phyloP scores from a whole-genome alignment of 1,140 invertebrate species.

The Drosophila auraria region DNA sequence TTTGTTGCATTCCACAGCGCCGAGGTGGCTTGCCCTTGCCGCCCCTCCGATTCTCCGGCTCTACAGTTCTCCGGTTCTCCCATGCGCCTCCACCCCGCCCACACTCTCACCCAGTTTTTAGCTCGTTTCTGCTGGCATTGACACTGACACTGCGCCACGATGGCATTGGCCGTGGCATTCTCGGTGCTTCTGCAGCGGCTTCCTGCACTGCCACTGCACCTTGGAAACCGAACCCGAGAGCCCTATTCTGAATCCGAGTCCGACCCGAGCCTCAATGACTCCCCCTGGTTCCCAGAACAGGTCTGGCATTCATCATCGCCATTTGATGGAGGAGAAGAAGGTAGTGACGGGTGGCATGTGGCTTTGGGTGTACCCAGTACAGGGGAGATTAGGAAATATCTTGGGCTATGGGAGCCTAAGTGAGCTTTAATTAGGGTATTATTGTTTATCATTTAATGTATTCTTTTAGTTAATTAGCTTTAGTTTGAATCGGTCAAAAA shows the following conservation, averaged over 20 bases:
- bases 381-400: neutral
- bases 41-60: neutral
- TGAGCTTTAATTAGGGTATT: neutral
- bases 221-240: neutral
- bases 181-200: slow-evolving; percentile 48
- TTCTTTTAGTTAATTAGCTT: neutral
- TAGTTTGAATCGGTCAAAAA: no score
- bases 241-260: neutral
- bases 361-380: slow-evolving; percentile 1
- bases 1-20: slow-evolving; percentile 45
- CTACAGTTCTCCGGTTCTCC: slow-evolving; percentile 5
- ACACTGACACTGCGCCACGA: slow-evolving; percentile 57
- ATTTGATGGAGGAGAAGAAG: neutral
- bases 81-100: slow-evolving; percentile 18
- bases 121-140: slow-evolving; percentile 62
- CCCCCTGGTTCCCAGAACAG: slow-evolving; percentile 10
- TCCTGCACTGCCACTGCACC: slow-evolving; percentile 32
- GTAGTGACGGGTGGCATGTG: neutral
- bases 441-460: neutral
- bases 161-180: slow-evolving; percentile 65
- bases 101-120: slow-evolving; percentile 65
- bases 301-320: slow-evolving; percentile 49
- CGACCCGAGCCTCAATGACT: neutral
- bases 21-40: no score
- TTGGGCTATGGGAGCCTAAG: no score